These are phyloP conservation scores for Pterophyllum scalare DNA, from an alignment of 2,113 vertebrate species.

Conservation along the genomic window DNA sequence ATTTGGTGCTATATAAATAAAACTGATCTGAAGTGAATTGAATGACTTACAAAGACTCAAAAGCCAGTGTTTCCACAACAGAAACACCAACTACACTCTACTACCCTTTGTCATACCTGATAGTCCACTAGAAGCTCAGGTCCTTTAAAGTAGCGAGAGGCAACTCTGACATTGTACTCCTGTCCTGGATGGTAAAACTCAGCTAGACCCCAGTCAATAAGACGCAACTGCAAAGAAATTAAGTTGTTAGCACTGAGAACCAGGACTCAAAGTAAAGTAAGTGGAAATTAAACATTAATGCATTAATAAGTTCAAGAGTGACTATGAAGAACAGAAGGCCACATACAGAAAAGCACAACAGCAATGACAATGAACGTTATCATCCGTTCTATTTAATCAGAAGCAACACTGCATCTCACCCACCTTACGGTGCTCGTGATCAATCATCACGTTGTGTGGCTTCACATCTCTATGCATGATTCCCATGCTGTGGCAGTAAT, in stretches of 20 bases:
- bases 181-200: constrained; percentile 90
- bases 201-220: constrained; percentile 90
- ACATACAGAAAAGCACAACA: neutral
- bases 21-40: too few relatives aligned
- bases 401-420: neutral
- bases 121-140: constrained; percentile 89
- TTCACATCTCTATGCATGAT: constrained; percentile 92
- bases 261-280: neutral
- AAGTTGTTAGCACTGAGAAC: neutral
- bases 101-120: constrained; percentile 75
- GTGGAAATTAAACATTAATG: neutral
- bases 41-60: neutral
- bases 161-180: constrained; percentile 89
- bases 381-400: neutral
- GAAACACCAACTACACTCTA: neutral
- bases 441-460: constrained; percentile 91
- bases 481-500: constrained; percentile 89
- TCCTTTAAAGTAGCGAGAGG: constrained; percentile 89
- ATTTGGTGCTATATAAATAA: too few relatives aligned
- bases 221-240: constrained; percentile 75
- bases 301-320: constrained; percentile 22
- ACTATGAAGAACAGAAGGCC: neutral
- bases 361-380: neutral
- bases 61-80: neutral
- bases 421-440: constrained; percentile 91